phyloP scores from a whole-genome alignment of 2,113 vertebrate genomes.

The Phalacrocorax carbo region DNA sequence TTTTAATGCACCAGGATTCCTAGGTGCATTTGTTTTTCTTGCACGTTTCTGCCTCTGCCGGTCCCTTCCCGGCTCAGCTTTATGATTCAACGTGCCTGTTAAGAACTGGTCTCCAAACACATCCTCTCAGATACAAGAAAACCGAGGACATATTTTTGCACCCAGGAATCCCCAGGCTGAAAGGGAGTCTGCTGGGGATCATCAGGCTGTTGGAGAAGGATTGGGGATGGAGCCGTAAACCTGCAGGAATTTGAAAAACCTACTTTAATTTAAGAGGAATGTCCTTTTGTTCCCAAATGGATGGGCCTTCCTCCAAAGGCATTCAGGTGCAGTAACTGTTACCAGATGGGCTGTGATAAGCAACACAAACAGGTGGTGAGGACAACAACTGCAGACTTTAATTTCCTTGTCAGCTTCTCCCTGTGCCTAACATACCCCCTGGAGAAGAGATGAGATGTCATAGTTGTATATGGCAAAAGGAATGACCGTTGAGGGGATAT shows the following conservation, averaged over 20 bases:
- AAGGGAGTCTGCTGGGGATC: not conserved
- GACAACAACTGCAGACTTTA: not conserved
- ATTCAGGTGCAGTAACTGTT: conserved; percentile 22
- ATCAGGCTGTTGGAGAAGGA: not conserved
- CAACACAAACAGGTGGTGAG: conserved; percentile 10
- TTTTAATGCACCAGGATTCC: not conserved
- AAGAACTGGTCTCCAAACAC: not conserved
- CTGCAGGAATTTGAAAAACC: conserved; percentile 18
- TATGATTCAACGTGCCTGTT: accelerated
- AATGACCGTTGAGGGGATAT: not conserved
- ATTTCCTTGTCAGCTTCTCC: conserved; percentile 14
- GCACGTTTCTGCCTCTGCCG: not conserved
- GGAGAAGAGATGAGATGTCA: not conserved
- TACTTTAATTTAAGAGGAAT: conserved; percentile 48
- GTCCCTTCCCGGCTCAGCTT: not conserved
- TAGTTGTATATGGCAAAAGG: not conserved
- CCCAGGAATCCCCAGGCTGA: not conserved
- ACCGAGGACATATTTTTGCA: not conserved
- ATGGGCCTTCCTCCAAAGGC: conserved; percentile 6
- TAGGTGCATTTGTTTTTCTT: accelerated
- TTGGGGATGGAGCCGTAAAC: not conserved
- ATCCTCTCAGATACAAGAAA: not conserved
- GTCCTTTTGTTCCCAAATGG: conserved; percentile 41
- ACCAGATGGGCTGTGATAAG: conserved; percentile 46
- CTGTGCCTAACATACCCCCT: not conserved